These are phyloP conservation scores for Pao palembangensis DNA, from an alignment of 2,113 vertebrate species.

Conservation along the genomic window DNA sequence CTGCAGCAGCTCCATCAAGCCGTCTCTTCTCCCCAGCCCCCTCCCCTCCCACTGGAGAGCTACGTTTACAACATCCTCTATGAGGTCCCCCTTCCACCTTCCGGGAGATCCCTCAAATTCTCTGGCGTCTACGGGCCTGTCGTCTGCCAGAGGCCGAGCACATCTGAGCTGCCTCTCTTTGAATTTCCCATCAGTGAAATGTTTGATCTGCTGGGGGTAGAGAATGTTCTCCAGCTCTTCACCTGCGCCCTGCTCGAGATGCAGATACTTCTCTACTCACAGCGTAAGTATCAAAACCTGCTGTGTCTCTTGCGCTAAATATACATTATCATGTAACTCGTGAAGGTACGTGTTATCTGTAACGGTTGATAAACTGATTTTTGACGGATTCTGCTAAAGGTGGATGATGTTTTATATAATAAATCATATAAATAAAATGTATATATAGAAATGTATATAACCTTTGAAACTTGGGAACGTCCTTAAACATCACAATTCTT, in stretches of 20 bases:
- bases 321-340: not conserved
- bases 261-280: conserved; percentile 98
- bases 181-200: conserved; percentile 91
- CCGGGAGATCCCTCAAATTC: conserved; percentile 93
- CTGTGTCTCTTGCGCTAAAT: too few relatives aligned
- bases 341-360: not conserved
- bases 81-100: conserved; percentile 93
- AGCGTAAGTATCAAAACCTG: conserved; percentile 82
- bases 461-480: too few relatives aligned
- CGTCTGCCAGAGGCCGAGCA: conserved; percentile 95
- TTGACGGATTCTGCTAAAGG: not conserved
- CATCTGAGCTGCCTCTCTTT: conserved; percentile 90
- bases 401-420: too few relatives aligned
- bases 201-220: conserved; percentile 91
- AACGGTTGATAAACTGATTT: conserved; percentile 6
- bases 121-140: conserved; percentile 92
- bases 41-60: conserved; percentile 95
- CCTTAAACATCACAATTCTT: too few relatives aligned
- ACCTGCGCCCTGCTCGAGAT: conserved; percentile 96
- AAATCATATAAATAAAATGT: too few relatives aligned
- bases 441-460: too few relatives aligned
- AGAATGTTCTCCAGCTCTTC: conserved; percentile 96
- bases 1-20: conserved; percentile 92
- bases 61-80: conserved; percentile 98
- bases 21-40: conserved; percentile 88